Evolutionary conservation across 1,140 invertebrate species (phyloP).

Genomic region (Wasmannia auropunctata): DNA sequence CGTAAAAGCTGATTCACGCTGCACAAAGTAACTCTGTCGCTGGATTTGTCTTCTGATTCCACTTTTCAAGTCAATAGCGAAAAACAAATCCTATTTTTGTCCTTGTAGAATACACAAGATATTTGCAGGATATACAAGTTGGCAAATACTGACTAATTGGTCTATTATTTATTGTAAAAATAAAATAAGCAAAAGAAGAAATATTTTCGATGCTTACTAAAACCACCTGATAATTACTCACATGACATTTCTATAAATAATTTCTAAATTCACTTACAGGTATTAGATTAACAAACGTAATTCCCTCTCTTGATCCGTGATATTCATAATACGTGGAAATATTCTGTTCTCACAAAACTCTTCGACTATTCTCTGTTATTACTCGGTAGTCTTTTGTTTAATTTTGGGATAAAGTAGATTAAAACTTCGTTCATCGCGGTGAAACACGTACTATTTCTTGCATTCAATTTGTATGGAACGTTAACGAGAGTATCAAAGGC

Average conservation of each 20-base stretch:
- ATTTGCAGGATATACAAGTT: background rate
- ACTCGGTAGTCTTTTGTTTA: background rate
- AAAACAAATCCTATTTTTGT: conserved; percentile 20
- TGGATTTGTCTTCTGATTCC: background rate
- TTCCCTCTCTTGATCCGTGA: background rate
- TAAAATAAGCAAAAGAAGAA: background rate
- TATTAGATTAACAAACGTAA: background rate
- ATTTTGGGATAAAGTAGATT: conserved; percentile 16
- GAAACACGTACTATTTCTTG: background rate
- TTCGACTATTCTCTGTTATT: background rate
- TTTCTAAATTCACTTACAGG: background rate
- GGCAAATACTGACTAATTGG: background rate
- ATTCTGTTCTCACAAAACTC: background rate
- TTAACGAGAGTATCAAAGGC: background rate
- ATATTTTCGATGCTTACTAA: background rate
- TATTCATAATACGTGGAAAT: background rate
- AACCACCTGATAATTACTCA: background rate
- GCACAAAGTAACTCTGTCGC: background rate
- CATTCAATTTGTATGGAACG: background rate
- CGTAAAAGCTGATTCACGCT: conserved; percentile 13
- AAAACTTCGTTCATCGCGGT: background rate
- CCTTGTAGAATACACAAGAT: background rate
- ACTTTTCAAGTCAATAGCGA: background rate
- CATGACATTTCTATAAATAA: background rate
- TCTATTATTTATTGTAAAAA: background rate